These are phyloP conservation scores for Phortica variegata DNA, from an alignment of 1,140 invertebrate species.

Conservation along the genomic window DNA sequence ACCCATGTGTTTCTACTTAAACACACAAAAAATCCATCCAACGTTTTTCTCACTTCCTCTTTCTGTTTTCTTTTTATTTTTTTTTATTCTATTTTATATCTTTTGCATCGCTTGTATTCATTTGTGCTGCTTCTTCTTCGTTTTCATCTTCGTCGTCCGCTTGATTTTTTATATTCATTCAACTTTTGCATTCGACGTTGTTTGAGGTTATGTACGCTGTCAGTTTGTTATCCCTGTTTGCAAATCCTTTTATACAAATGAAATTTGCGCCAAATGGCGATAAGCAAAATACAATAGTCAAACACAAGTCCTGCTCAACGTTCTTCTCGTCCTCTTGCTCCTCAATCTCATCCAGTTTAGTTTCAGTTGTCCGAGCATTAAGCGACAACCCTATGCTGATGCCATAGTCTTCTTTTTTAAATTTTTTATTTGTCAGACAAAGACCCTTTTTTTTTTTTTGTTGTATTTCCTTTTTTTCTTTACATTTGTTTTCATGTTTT, in stretches of 20 bases:
- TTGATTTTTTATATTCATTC: slow-evolving; percentile 5
- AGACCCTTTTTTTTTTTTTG: not conserved
- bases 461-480: not conserved
- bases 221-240: slow-evolving; percentile 50
- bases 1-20: too few species aligned
- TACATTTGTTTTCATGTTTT: not conserved
- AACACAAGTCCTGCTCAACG: too few species aligned
- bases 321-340: too few species aligned
- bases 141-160: slow-evolving; percentile 25
- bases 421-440: too few species aligned
- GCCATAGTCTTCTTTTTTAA: too few species aligned
- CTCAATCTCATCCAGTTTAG: too few species aligned
- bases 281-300: slow-evolving; percentile 49
- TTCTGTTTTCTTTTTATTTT: too few species aligned
- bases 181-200: slow-evolving; percentile 9
- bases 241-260: slow-evolving; percentile 56
- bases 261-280: slow-evolving; percentile 52
- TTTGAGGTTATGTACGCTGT: slow-evolving; percentile 54
- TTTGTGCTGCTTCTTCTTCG: slow-evolving; percentile 14
- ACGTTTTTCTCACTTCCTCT: too few species aligned
- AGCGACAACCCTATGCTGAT: too few species aligned
- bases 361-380: too few species aligned
- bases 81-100: not conserved
- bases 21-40: too few species aligned
- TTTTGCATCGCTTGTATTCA: not conserved